Evolutionary conservation across 2,113 vertebrate species (phyloP), one percentile per base, ranked within the genome.

Genomic region (Callithrix jacchus): DNA sequence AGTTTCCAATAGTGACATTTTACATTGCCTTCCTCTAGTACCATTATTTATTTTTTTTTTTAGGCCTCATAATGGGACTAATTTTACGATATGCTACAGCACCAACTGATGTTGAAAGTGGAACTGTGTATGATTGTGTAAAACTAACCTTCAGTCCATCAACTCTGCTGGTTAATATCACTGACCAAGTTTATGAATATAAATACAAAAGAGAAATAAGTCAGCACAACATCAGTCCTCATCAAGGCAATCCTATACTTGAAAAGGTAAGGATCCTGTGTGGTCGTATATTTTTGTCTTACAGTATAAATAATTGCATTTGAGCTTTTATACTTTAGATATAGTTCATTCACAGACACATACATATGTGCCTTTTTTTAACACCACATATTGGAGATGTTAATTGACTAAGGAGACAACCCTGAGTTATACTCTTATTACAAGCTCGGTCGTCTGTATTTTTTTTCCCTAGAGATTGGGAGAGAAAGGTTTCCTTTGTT

Each of bases 21-120:
- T 82, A 90, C 40, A 70, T 49, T 82, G 5, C 3, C 6, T 76
- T 91, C 35, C 18, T 87, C 21, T 2, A 82, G 3, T 87, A 37
- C 17, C 79, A 89, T 76, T 73, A 68, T 87, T 61, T 76, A 16
- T 96, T 93, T 95, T 30, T 64, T 61, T 64, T 89, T 89, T 79
- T 95, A 99, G 99, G 99, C 23, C 98, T 99, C 52, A 84, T 99
- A 92, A 98, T 99, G 98, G 99, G 99, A 92, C 96, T 99, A 80
- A 98, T 98, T 54, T 96, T 99, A 97, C 98, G 97, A 70, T 99
- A 98, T 6, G 96, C 98, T 66, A 98, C 98, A n/a, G 97, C 98
- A 94, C 98, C 98, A 76, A 96, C 98, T 95, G 96, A 98, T 74
- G 89, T 83, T 76, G 97, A 98, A 74, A 98, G 96, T 70, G 96